phyloP scores from a whole-genome alignment of 2,113 vertebrate genomes.

The Sylvia atricapilla region DNA sequence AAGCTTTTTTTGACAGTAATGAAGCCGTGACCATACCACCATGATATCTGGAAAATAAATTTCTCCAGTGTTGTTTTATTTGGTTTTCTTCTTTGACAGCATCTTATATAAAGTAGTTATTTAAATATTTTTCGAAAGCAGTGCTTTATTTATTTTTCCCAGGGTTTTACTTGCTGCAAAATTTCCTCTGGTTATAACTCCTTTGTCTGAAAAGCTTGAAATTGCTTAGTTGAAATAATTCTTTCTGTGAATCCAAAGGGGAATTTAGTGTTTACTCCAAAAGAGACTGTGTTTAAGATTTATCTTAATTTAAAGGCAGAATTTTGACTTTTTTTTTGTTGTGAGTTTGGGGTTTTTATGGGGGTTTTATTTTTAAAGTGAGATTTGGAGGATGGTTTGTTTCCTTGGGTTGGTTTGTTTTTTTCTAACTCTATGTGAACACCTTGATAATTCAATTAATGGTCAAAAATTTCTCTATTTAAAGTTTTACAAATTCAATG shows the following conservation, averaged over 20 bases:
- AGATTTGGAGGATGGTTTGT: not conserved
- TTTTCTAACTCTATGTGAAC: rapidly evolving
- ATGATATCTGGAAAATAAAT: not conserved
- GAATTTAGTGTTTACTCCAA: not conserved
- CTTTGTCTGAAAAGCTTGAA: not conserved
- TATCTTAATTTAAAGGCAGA: not conserved
- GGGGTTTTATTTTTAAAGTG: not conserved
- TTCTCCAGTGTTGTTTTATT: not conserved
- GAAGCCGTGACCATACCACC: not conserved
- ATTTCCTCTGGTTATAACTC: not conserved
- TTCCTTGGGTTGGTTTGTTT: not conserved
- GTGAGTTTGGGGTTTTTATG: not conserved
- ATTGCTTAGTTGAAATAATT: not conserved
- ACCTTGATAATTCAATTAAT: not conserved
- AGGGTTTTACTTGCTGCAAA: not conserved
- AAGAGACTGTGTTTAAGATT: not conserved
- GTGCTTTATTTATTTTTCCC: not conserved
- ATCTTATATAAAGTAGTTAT: not conserved
- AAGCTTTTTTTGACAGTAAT: not conserved
- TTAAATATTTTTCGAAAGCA: not conserved
- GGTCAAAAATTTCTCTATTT: not conserved
- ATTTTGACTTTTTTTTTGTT: not conserved
- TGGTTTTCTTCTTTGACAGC: not conserved
- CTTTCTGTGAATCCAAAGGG: not conserved
- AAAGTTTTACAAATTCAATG: not conserved